Evolutionary conservation across 2,113 vertebrate species (phyloP).

Genomic region (Acrocephalus kingi): DNA sequence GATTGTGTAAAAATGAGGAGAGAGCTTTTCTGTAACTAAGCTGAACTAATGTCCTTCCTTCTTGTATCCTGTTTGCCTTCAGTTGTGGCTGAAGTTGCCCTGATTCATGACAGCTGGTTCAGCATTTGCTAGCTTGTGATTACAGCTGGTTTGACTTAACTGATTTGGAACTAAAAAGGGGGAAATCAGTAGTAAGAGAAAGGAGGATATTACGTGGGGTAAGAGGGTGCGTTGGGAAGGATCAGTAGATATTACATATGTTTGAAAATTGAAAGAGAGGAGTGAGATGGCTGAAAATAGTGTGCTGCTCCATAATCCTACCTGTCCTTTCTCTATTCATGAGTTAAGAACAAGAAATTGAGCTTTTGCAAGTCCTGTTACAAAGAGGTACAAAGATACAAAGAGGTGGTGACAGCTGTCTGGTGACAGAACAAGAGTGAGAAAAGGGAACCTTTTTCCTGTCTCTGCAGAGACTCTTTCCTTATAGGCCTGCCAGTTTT

Average conservation of each 20-base stretch:
- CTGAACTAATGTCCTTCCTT: background rate
- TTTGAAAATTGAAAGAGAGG: background rate
- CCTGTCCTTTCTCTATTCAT: background rate
- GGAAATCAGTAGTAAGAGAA: background rate
- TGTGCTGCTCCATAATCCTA: background rate
- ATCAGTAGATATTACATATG: background rate
- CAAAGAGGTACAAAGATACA: too few species aligned
- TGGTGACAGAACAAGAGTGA: background rate
- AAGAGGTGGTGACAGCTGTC: background rate
- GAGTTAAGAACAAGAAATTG: background rate
- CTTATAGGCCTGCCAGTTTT: background rate
- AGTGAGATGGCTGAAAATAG: background rate
- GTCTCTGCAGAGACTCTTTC: background rate
- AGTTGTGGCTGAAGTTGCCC: background rate
- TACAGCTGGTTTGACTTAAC: background rate
- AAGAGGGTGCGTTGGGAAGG: background rate
- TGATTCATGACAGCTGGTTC: background rate
- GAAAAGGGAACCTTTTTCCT: background rate
- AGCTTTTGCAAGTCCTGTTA: background rate
- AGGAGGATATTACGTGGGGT: background rate
- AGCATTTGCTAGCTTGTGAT: background rate
- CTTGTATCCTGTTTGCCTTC: background rate
- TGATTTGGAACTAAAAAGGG: background rate
- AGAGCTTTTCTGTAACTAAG: background rate
- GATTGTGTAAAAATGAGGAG: background rate